phyloP scores from a whole-genome alignment of 2,888 invertebrate species.

The Chydorus sphaericus region DNA sequence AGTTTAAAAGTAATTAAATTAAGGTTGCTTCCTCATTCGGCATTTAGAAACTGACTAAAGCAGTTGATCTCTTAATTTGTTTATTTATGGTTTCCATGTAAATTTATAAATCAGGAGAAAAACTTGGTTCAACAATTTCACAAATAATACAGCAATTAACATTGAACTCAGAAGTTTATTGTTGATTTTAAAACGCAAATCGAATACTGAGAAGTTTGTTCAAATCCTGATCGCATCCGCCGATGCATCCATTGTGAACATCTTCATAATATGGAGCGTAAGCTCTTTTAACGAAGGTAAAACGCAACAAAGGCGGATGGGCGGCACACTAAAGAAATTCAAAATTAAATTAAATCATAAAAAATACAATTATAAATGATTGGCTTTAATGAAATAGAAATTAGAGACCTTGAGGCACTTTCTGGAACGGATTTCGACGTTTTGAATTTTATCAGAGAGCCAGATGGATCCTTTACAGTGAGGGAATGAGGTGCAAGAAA shows the following conservation, averaged over 20 bases:
- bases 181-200: too few relatives aligned
- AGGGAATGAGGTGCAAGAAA: conserved; percentile 65
- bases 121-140: too few relatives aligned
- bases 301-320: conserved; percentile 41
- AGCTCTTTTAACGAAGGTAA: conserved; percentile 49
- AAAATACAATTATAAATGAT: conserved; percentile 25
- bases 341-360: too few relatives aligned
- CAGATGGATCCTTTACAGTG: conserved; percentile 65
- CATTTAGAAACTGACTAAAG: too few relatives aligned
- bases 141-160: too few relatives aligned
- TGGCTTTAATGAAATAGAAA: too few relatives aligned
- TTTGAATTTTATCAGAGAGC: conserved; percentile 57
- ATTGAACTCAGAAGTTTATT: too few relatives aligned
- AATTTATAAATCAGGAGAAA: too few relatives aligned
- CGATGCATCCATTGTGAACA: conserved; percentile 50
- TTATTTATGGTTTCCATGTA: too few relatives aligned
- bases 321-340: conserved; percentile 48
- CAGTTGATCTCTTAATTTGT: too few relatives aligned
- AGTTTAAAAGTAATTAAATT: too few relatives aligned
- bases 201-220: conserved; percentile 34
- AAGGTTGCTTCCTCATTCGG: too few relatives aligned
- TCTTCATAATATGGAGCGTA: conserved; percentile 46
- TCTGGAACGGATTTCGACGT: conserved; percentile 45
- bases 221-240: conserved; percentile 55
- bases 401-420: conserved; percentile 46